Evolutionary conservation across 1,140 invertebrate genomes (phyloP).

Genomic region (Orius insidiosus): DNA sequence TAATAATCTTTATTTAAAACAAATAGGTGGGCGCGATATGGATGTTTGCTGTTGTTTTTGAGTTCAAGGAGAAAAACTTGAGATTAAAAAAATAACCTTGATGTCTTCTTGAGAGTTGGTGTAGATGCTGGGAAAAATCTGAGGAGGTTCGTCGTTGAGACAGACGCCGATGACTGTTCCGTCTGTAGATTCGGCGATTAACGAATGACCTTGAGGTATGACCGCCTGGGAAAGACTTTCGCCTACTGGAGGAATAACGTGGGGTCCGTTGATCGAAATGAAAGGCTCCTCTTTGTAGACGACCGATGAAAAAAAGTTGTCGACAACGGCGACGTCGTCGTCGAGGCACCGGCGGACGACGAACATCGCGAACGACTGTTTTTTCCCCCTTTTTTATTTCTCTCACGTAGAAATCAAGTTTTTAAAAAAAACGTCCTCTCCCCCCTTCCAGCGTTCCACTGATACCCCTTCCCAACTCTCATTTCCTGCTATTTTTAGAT

Average conservation of each 20-base stretch:
- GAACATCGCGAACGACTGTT: slow-evolving; percentile 5
- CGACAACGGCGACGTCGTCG: background rate
- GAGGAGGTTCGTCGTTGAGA: slow-evolving; percentile 10
- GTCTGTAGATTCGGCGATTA: background rate
- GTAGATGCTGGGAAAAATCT: slow-evolving; percentile 11
- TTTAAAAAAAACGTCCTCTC: no score
- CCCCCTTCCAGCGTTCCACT: no score
- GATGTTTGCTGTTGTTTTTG: no score
- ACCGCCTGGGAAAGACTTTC: background rate
- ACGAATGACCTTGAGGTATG: slow-evolving; percentile 8
- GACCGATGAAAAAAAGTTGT: background rate
- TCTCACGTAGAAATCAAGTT: no score
- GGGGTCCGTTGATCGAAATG: background rate
- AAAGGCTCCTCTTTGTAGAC: slow-evolving; percentile 11
- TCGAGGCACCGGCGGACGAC: background rate
- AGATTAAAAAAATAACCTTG: no score
- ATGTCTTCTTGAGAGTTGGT: background rate
- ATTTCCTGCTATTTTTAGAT: no score
- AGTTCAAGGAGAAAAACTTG: no score
- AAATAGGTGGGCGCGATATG: no score
- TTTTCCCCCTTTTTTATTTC: no score
- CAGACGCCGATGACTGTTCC: slow-evolving; percentile 5
- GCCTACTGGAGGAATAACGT: background rate
- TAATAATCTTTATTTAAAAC: no score
- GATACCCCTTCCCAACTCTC: no score